Evolutionary conservation across 1,140 invertebrate genomes (phyloP), one percentile per base, ranked within the genome.

Genomic region (Trachymyrmex cornetzi): DNA sequence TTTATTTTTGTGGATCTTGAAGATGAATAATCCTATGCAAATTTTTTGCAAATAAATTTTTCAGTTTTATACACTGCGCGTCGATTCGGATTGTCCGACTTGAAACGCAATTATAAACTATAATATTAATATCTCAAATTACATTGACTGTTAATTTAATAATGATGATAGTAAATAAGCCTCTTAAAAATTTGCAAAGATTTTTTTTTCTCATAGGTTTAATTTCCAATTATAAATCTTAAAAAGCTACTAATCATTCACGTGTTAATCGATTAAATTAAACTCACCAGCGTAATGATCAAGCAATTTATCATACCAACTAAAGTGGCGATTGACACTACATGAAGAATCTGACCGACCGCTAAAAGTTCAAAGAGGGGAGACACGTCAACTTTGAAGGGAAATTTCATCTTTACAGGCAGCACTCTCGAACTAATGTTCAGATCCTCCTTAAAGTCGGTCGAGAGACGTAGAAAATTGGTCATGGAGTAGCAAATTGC

Each of bases 351-450:
- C 57, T 87, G 86, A 34, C 7, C 27, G 14, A 77, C 2, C 11
- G 75, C 64, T 24, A 89, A 14, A 34, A 74, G 38, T 30, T 90
- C 75, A 14, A 85, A 90, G 12, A 74, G n/a, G 3, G 88, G 86
- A 9, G 61, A 59, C 16, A 27, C 16, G 11, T 69, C 30, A n/a
- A n/a, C 34, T 7, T 66, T 50, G 12, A 89, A 87, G 0, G 89
- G 89, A 24, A 89, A 34, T 53, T 89, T 63, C 89, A 90, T 90
- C 67, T 88, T 87, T 12, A 90, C 3, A 24, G 87, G 55, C 3
- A 90, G 57, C 4, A 57, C 22, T 89, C 34, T 57, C 57, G 30
- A 9, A 30, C 59, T 66, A 24, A 34, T 2, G 14, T 84, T 84
- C 2, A 61, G 27, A 22, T 74, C 3, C 2, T 57, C 24, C 0